Base-by-base conservation (phyloP, 2,113 vertebrate species). In the Prinia subflava region DNA sequence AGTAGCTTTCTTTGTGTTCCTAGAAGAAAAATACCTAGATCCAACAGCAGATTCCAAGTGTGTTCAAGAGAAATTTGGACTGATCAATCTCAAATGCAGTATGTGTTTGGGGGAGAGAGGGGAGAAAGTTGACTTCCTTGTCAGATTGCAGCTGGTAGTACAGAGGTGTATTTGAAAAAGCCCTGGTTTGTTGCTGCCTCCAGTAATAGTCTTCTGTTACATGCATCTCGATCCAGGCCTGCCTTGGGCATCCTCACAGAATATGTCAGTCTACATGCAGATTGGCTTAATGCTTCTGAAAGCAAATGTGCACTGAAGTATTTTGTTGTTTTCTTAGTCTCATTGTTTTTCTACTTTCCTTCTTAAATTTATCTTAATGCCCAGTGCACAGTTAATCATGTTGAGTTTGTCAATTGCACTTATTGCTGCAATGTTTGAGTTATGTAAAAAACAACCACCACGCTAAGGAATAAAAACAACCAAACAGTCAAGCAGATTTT, bases 201-300 rank as follows among this genome's bases (percentile, higher is more conserved):
- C 6, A 15, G 25, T 75, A 78, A 46, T 17, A 31, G 20, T 33
- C 1, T 23, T 42, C 6, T 67, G 10, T 44, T 71, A 4, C 0
- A 1, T 37, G 22, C 2, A 16, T 74, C 47, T 83, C 11, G 16
- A 53, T 79, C 9, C 16, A 55, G 28, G 21, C 39, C 64, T 80
- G 17, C 23, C 19, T 56, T 73, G 31, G 14, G 17, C 15, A 62
- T 2, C 17, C 21, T 73, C 30, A 62, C 71, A 68, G 60, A 67
- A 59, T 4, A 0, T 24, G 7, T 35, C 71, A 8, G 11, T 53
- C 16, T 74, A 8, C 11, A 1, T 8, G 7, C n/a, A 52, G 0
- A 39, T 30, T 37, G 17, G 7, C 6, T 22, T 68, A 18, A 8
- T 50, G 5, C 7, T 78, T 81, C 2, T 7, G 13, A 35, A 82